Conservation (phyloP, 2,113 vertebrate species). For the Oxyura jamaicensis region DNA sequence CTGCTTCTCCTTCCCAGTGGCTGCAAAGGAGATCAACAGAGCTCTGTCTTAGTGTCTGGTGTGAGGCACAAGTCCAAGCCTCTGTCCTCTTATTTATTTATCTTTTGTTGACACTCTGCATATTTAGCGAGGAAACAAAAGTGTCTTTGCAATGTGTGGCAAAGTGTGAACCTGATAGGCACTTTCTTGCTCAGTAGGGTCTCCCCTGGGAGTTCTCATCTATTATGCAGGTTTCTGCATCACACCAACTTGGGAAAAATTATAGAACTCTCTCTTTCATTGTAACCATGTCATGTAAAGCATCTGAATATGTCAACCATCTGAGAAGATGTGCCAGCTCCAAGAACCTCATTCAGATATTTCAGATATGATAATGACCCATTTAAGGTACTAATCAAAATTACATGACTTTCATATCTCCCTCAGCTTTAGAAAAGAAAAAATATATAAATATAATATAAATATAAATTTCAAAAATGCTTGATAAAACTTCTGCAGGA, state of each 20-base stretch:
- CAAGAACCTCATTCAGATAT: slow-evolving; percentile 29
- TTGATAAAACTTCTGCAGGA: slow-evolving; percentile 18
- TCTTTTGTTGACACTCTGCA: not conserved
- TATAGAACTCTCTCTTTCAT: not conserved
- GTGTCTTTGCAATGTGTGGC: not conserved
- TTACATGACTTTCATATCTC: slow-evolving; percentile 18
- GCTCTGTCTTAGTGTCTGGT: not conserved
- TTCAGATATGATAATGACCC: slow-evolving; percentile 44
- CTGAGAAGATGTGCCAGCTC: not conserved
- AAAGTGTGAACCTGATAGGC: not conserved
- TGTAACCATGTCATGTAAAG: not conserved
- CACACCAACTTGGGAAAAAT: not conserved
- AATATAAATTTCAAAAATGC: slow-evolving; percentile 44
- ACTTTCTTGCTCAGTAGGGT: not conserved
- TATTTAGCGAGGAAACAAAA: not conserved
- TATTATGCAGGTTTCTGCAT: not conserved
- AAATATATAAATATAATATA: no score
- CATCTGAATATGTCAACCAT: not conserved
- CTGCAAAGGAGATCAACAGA: not conserved
- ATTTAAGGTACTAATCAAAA: slow-evolving; percentile 62
- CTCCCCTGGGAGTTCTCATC: not conserved
- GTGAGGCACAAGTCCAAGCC: not conserved
- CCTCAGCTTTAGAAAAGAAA: slow-evolving; percentile 28
- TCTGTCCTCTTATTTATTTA: not conserved
- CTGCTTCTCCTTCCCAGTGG: not conserved